Evolutionary conservation across 2,888 invertebrate species (phyloP), one percentile per base, ranked within the genome.

Genomic region (Drosophila barbarae): DNA sequence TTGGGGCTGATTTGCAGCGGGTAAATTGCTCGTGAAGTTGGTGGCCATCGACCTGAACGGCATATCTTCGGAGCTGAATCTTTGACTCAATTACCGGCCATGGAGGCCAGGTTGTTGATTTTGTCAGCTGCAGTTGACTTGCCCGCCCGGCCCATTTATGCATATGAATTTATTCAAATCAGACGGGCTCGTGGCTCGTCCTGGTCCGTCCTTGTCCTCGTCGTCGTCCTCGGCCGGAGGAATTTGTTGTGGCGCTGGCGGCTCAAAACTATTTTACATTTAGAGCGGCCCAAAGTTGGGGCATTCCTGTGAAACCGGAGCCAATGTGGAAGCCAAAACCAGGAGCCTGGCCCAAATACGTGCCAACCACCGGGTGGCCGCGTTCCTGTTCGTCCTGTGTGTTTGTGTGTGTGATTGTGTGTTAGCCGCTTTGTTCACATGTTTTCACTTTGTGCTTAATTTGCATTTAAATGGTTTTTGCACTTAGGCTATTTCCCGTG

Each of bases 391-490:
- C 18, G 32, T 28, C 32, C 53, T 47, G 21, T 41, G 30, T 41
- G 36, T 28, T 18, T 18, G 18, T 18, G 18, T 18, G 52, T 55
- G 26, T 59, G n/a, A n/a, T n/a, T n/a, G 50, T 63, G 72, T 38
- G 49, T 53, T 44, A 8, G 56, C 53, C 49, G 74, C 82, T 81
- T 71, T 80, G 81, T 81, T 85, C 85, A 86, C 84, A 85, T 87
- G 85, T 87, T 87, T 87, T 82, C 87, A 87, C 84, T 86, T 85
- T 84, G 81, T 79, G 79, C 74, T 83, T 87, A 87, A 87, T 87
- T 87, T 87, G 87, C 87, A 87, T 87, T 86, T 87, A 87, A 87
- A 87, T 87, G 85, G 86, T 85, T 87, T 87, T 87, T 87, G 74
- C 85, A 87, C 84, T 85, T 85, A 77, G 79, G 81, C 85, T 76